These are phyloP conservation scores for Crotalus helleri DNA, from an alignment of 2,113 vertebrate genomes.

Conservation along the genomic window DNA sequence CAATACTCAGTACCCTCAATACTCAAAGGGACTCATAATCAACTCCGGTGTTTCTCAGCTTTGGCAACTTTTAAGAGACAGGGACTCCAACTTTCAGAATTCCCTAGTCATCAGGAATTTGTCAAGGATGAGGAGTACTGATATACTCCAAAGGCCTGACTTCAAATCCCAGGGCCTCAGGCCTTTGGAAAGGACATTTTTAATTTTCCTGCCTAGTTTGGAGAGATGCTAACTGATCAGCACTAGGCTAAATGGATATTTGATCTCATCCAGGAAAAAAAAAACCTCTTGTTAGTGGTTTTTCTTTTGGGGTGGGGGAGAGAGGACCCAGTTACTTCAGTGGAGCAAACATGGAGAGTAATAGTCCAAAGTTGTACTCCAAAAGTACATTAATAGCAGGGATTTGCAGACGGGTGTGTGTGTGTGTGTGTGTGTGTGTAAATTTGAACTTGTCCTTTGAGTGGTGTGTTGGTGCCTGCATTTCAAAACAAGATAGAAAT, in stretches of 20 bases:
- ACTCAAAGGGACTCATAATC: not conserved
- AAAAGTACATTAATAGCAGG: not conserved
- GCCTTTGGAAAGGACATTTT: not conserved
- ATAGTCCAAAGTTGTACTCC: not conserved
- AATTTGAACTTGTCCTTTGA: not conserved
- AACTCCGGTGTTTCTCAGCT: not conserved
- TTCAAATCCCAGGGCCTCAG: not conserved
- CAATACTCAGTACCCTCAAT: not conserved
- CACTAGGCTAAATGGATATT: not conserved
- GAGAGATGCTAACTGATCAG: not conserved
- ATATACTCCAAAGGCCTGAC: not conserved
- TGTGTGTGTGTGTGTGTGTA: no score
- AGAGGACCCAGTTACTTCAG: not conserved
- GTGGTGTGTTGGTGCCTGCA: not conserved
- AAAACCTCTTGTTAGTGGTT: not conserved
- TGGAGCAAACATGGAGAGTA: not conserved
- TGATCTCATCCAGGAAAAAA: not conserved
- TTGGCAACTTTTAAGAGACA: not conserved
- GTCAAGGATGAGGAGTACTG: not conserved
- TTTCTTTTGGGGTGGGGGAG: not conserved
- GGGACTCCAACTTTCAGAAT: not conserved
- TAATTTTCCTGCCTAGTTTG: not conserved
- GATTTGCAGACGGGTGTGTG: no score
- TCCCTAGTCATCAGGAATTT: not conserved
- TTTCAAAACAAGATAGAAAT: not conserved